Base-by-base conservation (phyloP, 2,888 invertebrate species). In the Calliphora vomitoria region DNA sequence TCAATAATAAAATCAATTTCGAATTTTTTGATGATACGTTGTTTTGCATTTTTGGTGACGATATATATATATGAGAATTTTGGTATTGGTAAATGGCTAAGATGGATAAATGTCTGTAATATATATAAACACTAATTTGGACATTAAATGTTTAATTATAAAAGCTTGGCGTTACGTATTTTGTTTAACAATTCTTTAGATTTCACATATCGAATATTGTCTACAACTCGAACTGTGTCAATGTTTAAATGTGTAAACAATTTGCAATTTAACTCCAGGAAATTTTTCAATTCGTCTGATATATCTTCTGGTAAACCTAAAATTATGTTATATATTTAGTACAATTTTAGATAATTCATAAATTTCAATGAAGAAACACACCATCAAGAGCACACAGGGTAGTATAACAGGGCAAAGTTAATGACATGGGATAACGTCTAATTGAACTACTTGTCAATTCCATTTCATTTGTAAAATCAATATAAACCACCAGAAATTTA, bases 401-500 rank as follows among this genome's bases (percentile, higher is more conserved):
- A 5, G 90, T 90, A 0, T 80, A 88, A 64, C 91, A 91, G 5
- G 89, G 88, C 0, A 72, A 13, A 25, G 76, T 88, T 35, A 90
- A 82, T 13, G 90, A 88, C 84, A 84, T 79, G 3, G 91, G 90
- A 88, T 90, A 91, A 0, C 89, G 90, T 10, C 90, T 88, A 44
- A 91, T 90, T 18, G 89, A 86, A 0, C 76, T 62, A 1, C 86
- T 84, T 4, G 76, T 68, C 25, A 91, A 53, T 38, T 83, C 75
- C 8, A 82, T 82, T 75, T 90, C 91, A 66, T 91, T 91, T 0
- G 90, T 85, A 50, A 90, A 90, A 80, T 91, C 91, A n/a, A 90
- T 88, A 35, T 90, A 90, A 10, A 90, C 85, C 0, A 91, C 90
- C 35, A 87, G 81, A 47, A 88, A 89, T 25, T 78, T 64, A 50